phyloP scores from a whole-genome alignment of 2,113 vertebrate genomes.

The Pygoscelis antarcticus region DNA sequence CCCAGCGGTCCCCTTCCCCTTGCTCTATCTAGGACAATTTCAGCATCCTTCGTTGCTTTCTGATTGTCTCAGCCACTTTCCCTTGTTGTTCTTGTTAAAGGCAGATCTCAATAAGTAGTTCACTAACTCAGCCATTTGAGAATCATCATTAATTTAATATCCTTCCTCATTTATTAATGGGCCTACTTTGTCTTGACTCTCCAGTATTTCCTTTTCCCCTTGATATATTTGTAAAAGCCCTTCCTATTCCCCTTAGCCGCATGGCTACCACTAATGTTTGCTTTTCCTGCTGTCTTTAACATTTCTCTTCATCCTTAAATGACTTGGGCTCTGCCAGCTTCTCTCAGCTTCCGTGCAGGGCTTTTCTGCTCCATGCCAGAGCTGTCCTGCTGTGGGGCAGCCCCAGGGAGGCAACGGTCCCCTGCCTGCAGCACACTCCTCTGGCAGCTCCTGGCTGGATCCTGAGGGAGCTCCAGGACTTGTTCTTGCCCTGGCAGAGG shows the following conservation, averaged over 20 bases:
- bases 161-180: constrained; percentile 75
- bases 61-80: constrained; percentile 42
- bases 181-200: constrained; percentile 67
- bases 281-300: constrained; percentile 58
- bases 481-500: not conserved
- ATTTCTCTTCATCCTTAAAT: constrained; percentile 41
- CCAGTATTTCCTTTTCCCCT: constrained; percentile 70
- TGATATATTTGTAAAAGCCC: constrained; percentile 72
- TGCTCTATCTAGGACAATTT: not conserved
- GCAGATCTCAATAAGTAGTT: constrained; percentile 67
- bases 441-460: not conserved
- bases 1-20: not conserved
- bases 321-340: not conserved
- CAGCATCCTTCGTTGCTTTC: not conserved
- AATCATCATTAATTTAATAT: constrained; percentile 75
- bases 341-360: not conserved
- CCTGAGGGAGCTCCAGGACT: not conserved
- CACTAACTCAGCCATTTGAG: constrained; percentile 71
- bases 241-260: constrained; percentile 54
- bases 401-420: fast-evolving
- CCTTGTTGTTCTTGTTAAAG: constrained; percentile 62
- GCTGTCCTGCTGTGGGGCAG: not conserved
- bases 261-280: constrained; percentile 57
- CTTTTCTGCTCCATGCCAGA: not conserved
- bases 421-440: not conserved